Conservation (phyloP, 2,113 vertebrate species). For the Heloderma charlesbogerti region DNA sequence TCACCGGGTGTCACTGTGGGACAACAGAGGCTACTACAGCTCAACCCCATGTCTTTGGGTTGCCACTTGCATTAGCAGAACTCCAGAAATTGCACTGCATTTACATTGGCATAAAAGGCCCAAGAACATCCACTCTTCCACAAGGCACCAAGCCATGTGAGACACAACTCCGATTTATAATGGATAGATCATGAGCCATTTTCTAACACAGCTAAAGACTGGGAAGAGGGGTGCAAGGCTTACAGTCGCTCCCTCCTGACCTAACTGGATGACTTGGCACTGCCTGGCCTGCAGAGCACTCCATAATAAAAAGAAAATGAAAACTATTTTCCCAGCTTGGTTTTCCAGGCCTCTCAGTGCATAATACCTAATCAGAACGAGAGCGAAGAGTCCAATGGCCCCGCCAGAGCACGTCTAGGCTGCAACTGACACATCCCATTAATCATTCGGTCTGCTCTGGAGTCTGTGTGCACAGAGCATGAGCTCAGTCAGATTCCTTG, state of each 20-base stretch:
- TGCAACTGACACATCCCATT: constrained; percentile 23
- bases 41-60: not conserved
- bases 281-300: not conserved
- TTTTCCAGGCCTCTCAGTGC: not conserved
- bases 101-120: not conserved
- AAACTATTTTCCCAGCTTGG: not conserved
- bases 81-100: not conserved
- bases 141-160: not conserved
- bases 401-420: not conserved
- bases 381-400: not conserved
- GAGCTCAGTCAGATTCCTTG: constrained; percentile 2
- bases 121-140: not conserved
- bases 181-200: not conserved
- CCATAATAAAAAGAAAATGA: not conserved
- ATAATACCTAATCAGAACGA: not conserved
- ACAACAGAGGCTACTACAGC: not conserved
- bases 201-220: not conserved
- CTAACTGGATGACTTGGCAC: not conserved
- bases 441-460: not conserved
- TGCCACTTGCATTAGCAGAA: not conserved
- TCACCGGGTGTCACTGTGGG: not conserved
- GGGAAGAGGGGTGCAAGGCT: not conserved
- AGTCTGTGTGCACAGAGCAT: not conserved
- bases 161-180: not conserved
- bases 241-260: fast-evolving